Evolutionary conservation across 2,113 vertebrate species (phyloP), one percentile per base, ranked within the genome.

Genomic region (Halcyon malimbica): DNA sequence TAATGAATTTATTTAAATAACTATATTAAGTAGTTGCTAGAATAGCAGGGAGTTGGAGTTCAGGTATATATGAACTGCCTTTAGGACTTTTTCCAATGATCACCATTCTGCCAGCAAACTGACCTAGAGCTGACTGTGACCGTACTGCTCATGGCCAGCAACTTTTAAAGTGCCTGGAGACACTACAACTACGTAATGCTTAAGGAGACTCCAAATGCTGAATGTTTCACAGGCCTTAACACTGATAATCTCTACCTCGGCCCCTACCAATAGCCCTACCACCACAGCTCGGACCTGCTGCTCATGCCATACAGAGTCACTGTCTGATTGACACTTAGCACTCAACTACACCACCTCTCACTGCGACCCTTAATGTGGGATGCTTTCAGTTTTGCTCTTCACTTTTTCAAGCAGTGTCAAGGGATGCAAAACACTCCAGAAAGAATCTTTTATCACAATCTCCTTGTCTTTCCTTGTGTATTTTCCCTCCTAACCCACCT

Each of bases 291-390:
- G 7, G 16, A 20, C 9, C 48, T 51, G 16, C 35, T 87, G 39
- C 64, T 41, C 25, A 4, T 2, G 28, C 41, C 41, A 13, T 26
- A 26, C 24, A 16, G 13, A 57, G 33, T 9, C 3, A 2, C 16
- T 14, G 28, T 44, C 59, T 35, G n/a, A 80, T 21, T 51, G 26
- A 28, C 0, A 0, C 23, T 13, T 11, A 23, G 41, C 25, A 79
- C 35, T 9, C 4, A 2, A 17, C 62, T 35, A 16, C 0, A 0
- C 15, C 56, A 21, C 9, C 26, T 73, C 42, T 44, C 23, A 14
- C 56, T 42, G 21, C 4, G 26, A 86, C 19, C 41, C 56, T 71
- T 25, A 14, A 31, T 2, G 5, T 26, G 44, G 50, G 46, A 44
- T 33, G 14, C 35, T 74, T 75, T 75, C 12, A 15, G 11, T 28